phyloP scores from a whole-genome alignment of 1,140 invertebrate species.

The Brachionus manjavacas region DNA sequence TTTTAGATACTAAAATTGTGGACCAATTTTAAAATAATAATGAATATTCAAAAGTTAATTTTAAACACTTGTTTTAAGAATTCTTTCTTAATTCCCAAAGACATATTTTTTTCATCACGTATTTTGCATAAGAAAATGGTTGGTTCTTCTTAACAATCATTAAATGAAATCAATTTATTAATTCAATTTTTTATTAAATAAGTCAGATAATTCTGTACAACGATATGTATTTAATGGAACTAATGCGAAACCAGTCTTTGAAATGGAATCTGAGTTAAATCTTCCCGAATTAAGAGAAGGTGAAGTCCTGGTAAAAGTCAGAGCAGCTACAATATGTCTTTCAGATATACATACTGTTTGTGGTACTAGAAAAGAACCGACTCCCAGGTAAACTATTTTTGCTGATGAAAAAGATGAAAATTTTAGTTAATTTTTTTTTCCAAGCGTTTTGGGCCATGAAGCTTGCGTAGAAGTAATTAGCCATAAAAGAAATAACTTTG shows the following conservation, averaged over 20 bases:
- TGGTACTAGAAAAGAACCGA: conserved; percentile 33
- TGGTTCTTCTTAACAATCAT: background rate
- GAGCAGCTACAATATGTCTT: conserved; percentile 5
- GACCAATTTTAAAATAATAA: background rate
- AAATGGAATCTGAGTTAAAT: background rate
- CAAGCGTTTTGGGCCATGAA: conserved; percentile 37
- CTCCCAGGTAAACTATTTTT: background rate
- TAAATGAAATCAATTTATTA: background rate
- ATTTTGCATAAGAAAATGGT: background rate
- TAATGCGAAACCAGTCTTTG: conserved; percentile 5
- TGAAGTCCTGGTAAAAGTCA: conserved; percentile 1
- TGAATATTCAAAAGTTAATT: background rate
- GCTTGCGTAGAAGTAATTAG: conserved; percentile 1
- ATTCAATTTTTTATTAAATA: background rate
- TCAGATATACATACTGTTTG: conserved; percentile 25
- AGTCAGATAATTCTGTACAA: background rate
- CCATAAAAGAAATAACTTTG: conserved; percentile 14
- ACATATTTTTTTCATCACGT: background rate
- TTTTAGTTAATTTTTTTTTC: background rate
- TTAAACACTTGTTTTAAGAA: background rate
- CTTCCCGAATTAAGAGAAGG: background rate
- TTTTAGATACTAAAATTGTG: conserved; percentile 3
- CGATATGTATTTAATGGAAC: conserved; percentile 20
- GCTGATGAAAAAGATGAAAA: background rate
- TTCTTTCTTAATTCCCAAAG: conserved; percentile 1